phyloP scores from a whole-genome alignment of 2,113 vertebrate species.

The Varanus salvator region DNA sequence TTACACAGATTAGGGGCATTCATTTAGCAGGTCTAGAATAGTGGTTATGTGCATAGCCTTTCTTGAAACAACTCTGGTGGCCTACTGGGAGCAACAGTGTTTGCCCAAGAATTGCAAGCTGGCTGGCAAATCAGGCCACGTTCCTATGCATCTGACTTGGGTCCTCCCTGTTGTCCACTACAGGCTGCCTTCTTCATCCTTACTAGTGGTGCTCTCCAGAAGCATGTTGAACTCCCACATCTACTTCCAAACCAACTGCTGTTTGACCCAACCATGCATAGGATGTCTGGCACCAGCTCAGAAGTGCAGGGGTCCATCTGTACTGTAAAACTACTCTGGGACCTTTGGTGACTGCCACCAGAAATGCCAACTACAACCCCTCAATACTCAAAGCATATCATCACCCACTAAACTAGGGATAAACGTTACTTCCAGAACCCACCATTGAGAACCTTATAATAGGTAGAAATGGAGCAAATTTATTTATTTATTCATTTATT shows the following conservation, averaged over 20 bases:
- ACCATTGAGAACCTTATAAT: not conserved
- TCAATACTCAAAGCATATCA: not conserved
- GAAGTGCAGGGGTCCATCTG: not conserved
- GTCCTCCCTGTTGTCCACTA: not conserved
- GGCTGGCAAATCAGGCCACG: not conserved
- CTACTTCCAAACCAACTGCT: not conserved
- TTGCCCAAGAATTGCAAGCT: not conserved
- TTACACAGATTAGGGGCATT: not conserved
- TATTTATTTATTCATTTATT: too few species aligned
- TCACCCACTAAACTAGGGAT: not conserved
- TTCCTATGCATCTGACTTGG: not conserved
- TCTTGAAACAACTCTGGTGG: not conserved
- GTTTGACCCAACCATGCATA: not conserved
- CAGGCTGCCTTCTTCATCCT: not conserved
- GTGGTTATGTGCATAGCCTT: too few species aligned
- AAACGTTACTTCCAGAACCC: too few species aligned
- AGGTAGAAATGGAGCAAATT: too few species aligned
- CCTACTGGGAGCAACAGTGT: not conserved
- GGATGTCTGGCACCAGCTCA: not conserved
- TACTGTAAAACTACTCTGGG: not conserved
- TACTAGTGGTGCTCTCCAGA: not conserved
- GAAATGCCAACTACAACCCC: not conserved
- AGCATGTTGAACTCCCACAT: not conserved
- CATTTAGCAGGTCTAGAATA: not conserved
- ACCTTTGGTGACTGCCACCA: not conserved